Base-by-base conservation (phyloP, 2,888 invertebrate genomes). In the Meandrusa payeni region DNA sequence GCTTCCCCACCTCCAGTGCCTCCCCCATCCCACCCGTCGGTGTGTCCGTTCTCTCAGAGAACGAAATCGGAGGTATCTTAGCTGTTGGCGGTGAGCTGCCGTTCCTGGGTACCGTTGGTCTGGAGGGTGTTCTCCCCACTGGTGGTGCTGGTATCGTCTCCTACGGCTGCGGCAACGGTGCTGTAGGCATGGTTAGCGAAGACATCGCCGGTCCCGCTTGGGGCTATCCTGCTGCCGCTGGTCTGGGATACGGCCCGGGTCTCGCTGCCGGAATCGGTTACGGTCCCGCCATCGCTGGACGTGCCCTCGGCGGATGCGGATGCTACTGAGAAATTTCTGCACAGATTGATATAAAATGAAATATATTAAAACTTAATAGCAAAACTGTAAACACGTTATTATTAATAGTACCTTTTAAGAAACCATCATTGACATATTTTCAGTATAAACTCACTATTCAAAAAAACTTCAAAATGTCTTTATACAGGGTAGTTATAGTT, bases 81-180 rank as follows among this genome's bases (percentile, higher is more conserved):
- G 33, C 46, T 5, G 57, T 61, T 5, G 27, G 39, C 9, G 66
- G 65, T 26, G 49, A 59, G 23, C 37, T 65, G 28, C 64, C 59
- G 4, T 57, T 64, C 57, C 28, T 60, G 7, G 60, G 61, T 3
- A 50, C 61, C 6, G 70, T 69, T 1, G 61, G 58, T 12, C 47
- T 69, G 2, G 67, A 64, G 36, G 68, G 68, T 1, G 44, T 41
- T 3, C 38, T 72, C 9, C 58, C 64, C 1, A 57, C 68, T 4
- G 50, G 51, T 34, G 74, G 72, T 7, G 54, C 58, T 20, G 71
- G 69, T 34, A 52, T 55, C 2, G 60, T 61, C 4, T 47, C 57
- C 19, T 65, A 62, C 38, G 54, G 60, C 10, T 59, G 59, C 39
- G 63, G 67, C 3, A 54, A 57, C 33, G 56, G 55, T 12, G 49